Conservation (phyloP, 2,888 invertebrate species). For the Dicyrtomina minuta region DNA sequence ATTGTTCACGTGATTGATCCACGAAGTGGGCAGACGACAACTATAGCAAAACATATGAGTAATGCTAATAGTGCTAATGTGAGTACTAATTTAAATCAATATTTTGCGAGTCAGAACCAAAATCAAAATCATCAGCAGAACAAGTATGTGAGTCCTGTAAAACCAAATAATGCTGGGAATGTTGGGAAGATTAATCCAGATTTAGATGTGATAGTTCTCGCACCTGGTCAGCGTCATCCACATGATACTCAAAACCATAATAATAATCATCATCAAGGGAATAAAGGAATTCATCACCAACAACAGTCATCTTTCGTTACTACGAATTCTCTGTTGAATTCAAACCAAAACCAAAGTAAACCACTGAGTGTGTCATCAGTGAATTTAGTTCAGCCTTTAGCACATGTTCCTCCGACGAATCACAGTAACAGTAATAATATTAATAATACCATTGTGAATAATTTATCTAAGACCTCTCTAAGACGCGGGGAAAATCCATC, state of each 20-base stretch:
- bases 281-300: not conserved
- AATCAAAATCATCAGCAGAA: slow-evolving; percentile 23
- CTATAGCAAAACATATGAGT: slow-evolving; percentile 53
- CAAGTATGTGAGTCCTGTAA: slow-evolving; percentile 36
- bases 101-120: not conserved
- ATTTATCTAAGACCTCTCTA: slow-evolving; percentile 25
- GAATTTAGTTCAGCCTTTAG: slow-evolving; percentile 41
- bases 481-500: slow-evolving; percentile 9
- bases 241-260: not conserved
- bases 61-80: slow-evolving; percentile 25
- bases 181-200: slow-evolving; percentile 50
- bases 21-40: slow-evolving; percentile 49
- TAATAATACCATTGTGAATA: not conserved
- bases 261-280: not conserved
- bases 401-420: slow-evolving; percentile 28
- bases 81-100: too few relatives aligned
- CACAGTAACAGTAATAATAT: slow-evolving; percentile 26
- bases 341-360: not conserved
- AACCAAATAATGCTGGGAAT: slow-evolving; percentile 46
- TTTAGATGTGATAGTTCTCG: slow-evolving; percentile 52
- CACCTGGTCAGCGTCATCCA: slow-evolving; percentile 19
- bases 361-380: slow-evolving; percentile 9
- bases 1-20: slow-evolving; percentile 52
- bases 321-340: too few relatives aligned
- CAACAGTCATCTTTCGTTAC: slow-evolving; percentile 1